phyloP scores from a whole-genome alignment of 2,797 vertebrate species.

The Anomalospiza imberbis region DNA sequence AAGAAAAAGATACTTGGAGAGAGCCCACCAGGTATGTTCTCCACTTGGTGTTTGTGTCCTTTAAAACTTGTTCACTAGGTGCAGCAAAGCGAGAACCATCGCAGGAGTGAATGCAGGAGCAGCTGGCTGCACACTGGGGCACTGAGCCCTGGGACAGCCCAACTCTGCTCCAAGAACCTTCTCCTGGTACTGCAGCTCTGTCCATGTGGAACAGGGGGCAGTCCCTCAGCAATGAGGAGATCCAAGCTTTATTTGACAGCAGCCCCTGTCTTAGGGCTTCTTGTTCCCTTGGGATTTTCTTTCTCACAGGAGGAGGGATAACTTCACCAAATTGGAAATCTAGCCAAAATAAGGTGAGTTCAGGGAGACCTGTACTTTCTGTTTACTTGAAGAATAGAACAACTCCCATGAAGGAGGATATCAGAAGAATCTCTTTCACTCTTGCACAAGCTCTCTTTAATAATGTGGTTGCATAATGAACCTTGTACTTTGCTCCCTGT shows the following conservation, averaged over 20 bases:
- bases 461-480: background rate
- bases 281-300: background rate
- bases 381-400: background rate
- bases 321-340: background rate
- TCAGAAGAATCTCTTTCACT: background rate
- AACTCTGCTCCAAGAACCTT: background rate
- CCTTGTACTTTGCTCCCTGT: background rate
- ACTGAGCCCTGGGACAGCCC: background rate
- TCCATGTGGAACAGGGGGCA: background rate
- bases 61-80: background rate
- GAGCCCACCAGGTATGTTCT: background rate
- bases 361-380: background rate
- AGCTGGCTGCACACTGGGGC: background rate
- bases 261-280: background rate
- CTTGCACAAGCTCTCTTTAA: background rate
- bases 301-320: background rate
- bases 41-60: background rate
- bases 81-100: background rate
- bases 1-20: background rate
- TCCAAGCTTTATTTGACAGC: background rate
- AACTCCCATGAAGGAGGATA: background rate
- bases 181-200: background rate
- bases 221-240: background rate
- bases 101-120: background rate
- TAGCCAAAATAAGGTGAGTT: background rate